These are phyloP conservation scores for Sinhomidia bicolor DNA, from an alignment of 2,888 invertebrate species.

Conservation along the genomic window DNA sequence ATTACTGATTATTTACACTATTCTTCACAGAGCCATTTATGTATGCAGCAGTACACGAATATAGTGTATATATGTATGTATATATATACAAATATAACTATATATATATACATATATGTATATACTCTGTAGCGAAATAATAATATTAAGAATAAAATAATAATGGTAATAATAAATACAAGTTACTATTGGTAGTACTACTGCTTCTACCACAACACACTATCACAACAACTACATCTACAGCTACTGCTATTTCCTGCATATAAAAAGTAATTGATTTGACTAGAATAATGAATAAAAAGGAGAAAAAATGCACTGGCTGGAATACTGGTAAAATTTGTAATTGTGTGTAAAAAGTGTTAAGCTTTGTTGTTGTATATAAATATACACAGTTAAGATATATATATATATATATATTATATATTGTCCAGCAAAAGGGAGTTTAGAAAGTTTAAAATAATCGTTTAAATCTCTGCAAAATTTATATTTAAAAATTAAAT, in stretches of 20 bases:
- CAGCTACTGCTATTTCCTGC: conserved; percentile 66
- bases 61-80: neutral
- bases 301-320: conserved; percentile 72
- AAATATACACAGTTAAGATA: conserved; percentile 47
- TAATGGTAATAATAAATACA: conserved; percentile 64
- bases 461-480: conserved; percentile 44
- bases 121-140: conserved; percentile 9
- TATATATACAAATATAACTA: neutral
- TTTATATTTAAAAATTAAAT: conserved; percentile 4
- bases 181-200: conserved; percentile 43
- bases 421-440: conserved; percentile 38
- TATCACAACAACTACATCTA: conserved; percentile 33
- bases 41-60: neutral
- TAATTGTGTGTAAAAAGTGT: conserved; percentile 49
- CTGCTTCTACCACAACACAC: neutral
- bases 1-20: conserved; percentile 70
- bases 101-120: neutral
- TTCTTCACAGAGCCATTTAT: neutral
- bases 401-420: conserved; percentile 13
- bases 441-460: conserved; percentile 51
- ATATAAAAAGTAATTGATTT: conserved; percentile 65
- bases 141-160: conserved; percentile 37
- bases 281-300: conserved; percentile 56
- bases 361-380: conserved; percentile 63
- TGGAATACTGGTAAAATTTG: conserved; percentile 74